phyloP scores from a whole-genome alignment of 2,113 vertebrate species.

The Phylloscopus whistleri region DNA sequence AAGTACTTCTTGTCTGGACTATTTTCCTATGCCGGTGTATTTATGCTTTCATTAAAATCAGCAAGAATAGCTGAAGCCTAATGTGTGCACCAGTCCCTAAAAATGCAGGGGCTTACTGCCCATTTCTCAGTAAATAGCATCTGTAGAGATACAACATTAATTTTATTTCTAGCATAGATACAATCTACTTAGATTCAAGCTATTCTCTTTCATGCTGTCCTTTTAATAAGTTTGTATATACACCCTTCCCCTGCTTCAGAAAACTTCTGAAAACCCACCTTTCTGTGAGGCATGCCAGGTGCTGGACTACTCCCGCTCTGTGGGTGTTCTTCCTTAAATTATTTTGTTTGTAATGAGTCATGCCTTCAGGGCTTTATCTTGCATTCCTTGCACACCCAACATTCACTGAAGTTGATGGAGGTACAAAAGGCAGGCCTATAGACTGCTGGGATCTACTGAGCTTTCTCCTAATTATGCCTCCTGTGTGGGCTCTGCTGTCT shows the following conservation, averaged over 20 bases:
- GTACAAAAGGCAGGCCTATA: slow-evolving; percentile 2
- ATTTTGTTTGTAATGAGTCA: slow-evolving; percentile 33
- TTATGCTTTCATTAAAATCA: slow-evolving; percentile 7
- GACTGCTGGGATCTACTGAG: neutral
- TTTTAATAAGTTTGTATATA: slow-evolving; percentile 52
- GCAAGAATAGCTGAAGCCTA: neutral
- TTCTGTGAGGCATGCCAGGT: slow-evolving; percentile 52
- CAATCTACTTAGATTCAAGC: slow-evolving; percentile 14
- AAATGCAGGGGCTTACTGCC: neutral
- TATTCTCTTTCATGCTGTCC: slow-evolving; percentile 51
- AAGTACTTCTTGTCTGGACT: neutral
- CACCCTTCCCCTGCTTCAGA: slow-evolving; percentile 26
- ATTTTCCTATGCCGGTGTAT: neutral
- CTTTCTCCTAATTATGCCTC: neutral
- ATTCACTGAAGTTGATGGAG: neutral
- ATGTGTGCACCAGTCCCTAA: neutral
- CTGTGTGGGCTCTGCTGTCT: neutral
- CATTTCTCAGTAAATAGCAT: neutral
- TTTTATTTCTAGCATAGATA: slow-evolving; percentile 48
- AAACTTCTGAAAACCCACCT: slow-evolving; percentile 58
- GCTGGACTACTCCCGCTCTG: slow-evolving; percentile 34
- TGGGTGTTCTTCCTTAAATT: slow-evolving; percentile 59
- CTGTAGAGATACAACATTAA: slow-evolving; percentile 22
- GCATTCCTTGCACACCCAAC: slow-evolving; percentile 15
- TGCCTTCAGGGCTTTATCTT: slow-evolving; percentile 7